Percentiles rank a stretch among this genome's conserved stretches.
Conservation (phyloP, 1,140 invertebrate genomes). For the Drosophila quadrilineata region DNA sequence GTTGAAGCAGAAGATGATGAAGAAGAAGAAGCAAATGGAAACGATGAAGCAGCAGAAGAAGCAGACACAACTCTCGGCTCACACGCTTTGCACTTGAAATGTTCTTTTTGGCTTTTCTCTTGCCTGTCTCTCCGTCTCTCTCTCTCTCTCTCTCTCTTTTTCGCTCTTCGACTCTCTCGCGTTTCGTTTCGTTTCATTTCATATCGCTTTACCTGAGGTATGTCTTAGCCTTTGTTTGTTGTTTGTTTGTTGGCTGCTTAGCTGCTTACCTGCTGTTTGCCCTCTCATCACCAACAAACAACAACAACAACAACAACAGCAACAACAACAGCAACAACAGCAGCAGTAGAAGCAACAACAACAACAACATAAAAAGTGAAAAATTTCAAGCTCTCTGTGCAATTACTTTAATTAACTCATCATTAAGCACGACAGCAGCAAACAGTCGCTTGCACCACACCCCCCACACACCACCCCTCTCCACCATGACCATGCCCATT, state of each 20-base stretch:
- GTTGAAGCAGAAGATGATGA: not conserved
- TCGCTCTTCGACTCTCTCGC: not conserved
- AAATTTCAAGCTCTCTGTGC: slow-evolving; percentile 49
- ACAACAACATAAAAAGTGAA: slow-evolving; percentile 30
- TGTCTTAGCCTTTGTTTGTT: slow-evolving; percentile 6
- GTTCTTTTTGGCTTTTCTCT: slow-evolving; percentile 52
- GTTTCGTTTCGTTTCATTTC: no score
- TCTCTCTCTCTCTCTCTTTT: slow-evolving; percentile 1
- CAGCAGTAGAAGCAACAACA: no score
- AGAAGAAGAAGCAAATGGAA: not conserved
- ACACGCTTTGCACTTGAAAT: slow-evolving; percentile 71
- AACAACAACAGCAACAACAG: slow-evolving; percentile 35
- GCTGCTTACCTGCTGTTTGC: slow-evolving; percentile 24
- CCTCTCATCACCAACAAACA: slow-evolving; percentile 4
- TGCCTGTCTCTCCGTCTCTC: slow-evolving; percentile 21
- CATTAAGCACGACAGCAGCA: slow-evolving; percentile 63
- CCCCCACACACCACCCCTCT: no score
- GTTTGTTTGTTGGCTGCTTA: not conserved
- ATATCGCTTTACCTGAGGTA: slow-evolving; percentile 13
- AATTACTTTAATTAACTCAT: slow-evolving; percentile 79
- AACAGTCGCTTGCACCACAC: slow-evolving; percentile 27
- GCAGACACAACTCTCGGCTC: slow-evolving; percentile 57
- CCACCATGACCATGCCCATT: not conserved
- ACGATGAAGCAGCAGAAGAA: not conserved
- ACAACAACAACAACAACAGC: not conserved